These are phyloP conservation scores for Ceratina australensis DNA, from an alignment of 1,140 invertebrate genomes.

Conservation along the genomic window DNA sequence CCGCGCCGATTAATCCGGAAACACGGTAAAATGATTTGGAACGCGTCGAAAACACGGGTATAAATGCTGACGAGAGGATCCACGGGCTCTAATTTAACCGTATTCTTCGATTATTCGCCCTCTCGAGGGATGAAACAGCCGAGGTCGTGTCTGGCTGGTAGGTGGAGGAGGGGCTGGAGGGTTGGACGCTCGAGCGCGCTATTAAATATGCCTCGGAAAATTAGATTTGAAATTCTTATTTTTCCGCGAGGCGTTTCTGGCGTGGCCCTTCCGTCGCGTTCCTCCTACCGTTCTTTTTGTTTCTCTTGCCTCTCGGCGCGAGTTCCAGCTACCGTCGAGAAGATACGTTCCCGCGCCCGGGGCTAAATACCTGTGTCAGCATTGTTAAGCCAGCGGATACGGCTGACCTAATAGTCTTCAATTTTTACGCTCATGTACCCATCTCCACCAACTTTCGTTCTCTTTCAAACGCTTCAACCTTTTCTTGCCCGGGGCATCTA, in stretches of 20 bases:
- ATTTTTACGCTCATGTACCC: constrained; percentile 66
- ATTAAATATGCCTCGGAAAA: constrained; percentile 71
- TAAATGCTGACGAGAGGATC: no score
- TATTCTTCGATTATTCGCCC: constrained; percentile 56
- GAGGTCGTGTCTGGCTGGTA: constrained; percentile 16
- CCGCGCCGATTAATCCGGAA: no score
- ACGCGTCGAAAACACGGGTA: no score
- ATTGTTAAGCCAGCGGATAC: constrained; percentile 62
- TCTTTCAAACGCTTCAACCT: not conserved
- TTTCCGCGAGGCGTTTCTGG: constrained; percentile 53
- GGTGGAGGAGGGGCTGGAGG: constrained; percentile 28
- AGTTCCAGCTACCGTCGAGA: constrained; percentile 30
- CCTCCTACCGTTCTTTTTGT: not conserved
- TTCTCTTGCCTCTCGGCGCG: constrained; percentile 16
- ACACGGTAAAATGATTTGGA: no score
- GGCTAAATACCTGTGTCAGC: constrained; percentile 68
- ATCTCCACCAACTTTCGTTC: constrained; percentile 20
- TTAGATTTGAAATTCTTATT: constrained; percentile 74
- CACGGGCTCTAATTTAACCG: constrained; percentile 31
- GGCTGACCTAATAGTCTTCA: constrained; percentile 66
- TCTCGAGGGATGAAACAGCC: constrained; percentile 6
- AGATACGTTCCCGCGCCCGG: constrained; percentile 45
- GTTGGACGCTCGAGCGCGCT: constrained; percentile 50
- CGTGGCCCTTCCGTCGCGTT: constrained; percentile 12
- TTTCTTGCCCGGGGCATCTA: constrained; percentile 3